Base-by-base conservation (phyloP, 2,888 invertebrate species). In the Agriopis marginaria region DNA sequence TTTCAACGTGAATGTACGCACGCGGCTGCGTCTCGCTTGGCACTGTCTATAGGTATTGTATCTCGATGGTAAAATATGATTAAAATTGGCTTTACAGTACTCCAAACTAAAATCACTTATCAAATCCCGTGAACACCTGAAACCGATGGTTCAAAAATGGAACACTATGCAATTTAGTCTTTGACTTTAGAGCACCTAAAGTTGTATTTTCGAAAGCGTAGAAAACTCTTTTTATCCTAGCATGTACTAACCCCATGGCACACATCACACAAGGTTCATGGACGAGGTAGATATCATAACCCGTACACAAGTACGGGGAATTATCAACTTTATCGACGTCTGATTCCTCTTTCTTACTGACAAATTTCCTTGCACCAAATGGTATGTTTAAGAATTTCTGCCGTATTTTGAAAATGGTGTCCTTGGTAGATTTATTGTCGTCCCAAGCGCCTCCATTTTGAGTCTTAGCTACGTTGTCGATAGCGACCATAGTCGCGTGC, bases 241-340 rank as follows among this genome's bases (percentile, higher is more conserved):
- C 98, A 88, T 99, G 99, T 0, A 99, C 95, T 65, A 99, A 91
- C 0, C 97, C 99, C 99, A 99, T 99, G 0, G 98, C 95, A 90
- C 99, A 99, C 97, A 99, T 98, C 0, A 97, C 86, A 89, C 99
- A 99, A 0, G 99, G 99, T 86, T 99, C 99, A 71, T 95, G 95
- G 0, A 97, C 95, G 53, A 97, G 86, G 84, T 98, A 99, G 2
- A 97, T 90, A 90, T 98, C 97, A 87, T 97, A 98, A 3, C 97
- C 97, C 0, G 99, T 98, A 89, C 98, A 98, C 59, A 98, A 90
- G 86, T 98, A 98, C 0, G 97, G 96, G 1, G 96, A 96, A 59
- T 91, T 82, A 0, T 91, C 81, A 0, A 79, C 76, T 32, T 77
- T 78, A 11, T 73, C 72, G 9, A 76, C 74, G 59, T 75, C 77